phyloP scores from a whole-genome alignment of 2,113 vertebrate genomes.

The Apaloderma vittatum region DNA sequence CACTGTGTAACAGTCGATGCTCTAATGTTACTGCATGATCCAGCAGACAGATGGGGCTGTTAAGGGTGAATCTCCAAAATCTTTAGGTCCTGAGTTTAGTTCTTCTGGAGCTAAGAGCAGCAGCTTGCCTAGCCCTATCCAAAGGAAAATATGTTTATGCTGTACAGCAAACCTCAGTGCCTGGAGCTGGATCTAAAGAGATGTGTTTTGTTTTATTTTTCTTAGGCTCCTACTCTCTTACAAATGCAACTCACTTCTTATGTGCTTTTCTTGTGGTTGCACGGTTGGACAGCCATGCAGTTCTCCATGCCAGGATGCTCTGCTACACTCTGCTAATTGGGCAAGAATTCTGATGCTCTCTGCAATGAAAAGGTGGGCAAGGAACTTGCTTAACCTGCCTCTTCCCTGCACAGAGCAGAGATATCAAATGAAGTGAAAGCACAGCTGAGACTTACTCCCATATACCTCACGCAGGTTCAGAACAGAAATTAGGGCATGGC shows the following conservation, averaged over 20 bases:
- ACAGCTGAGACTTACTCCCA: not conserved
- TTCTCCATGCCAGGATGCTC: not conserved
- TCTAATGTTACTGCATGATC: not conserved
- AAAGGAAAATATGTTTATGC: not conserved
- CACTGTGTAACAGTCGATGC: not conserved
- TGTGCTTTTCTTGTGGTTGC: not conserved
- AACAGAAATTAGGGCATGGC: not conserved
- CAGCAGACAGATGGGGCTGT: not conserved
- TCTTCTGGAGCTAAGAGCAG: not conserved
- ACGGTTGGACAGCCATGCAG: not conserved
- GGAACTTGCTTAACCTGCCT: not conserved
- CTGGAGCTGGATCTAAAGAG: not conserved
- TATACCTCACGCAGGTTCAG: not conserved
- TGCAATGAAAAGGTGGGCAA: fast-evolving
- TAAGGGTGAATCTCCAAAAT: not conserved
- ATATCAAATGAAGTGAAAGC: not conserved
- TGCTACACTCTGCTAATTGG: not conserved
- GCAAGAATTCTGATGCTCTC: not conserved
- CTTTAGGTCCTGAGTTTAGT: not conserved
- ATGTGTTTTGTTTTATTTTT: not conserved
- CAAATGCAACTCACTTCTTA: not conserved
- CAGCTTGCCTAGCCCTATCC: not conserved
- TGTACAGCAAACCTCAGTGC: not conserved
- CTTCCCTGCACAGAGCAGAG: not conserved
- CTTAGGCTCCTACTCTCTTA: not conserved